Conservation (phyloP, 2,113 vertebrate species). For the Scophthalmus maximus region DNA sequence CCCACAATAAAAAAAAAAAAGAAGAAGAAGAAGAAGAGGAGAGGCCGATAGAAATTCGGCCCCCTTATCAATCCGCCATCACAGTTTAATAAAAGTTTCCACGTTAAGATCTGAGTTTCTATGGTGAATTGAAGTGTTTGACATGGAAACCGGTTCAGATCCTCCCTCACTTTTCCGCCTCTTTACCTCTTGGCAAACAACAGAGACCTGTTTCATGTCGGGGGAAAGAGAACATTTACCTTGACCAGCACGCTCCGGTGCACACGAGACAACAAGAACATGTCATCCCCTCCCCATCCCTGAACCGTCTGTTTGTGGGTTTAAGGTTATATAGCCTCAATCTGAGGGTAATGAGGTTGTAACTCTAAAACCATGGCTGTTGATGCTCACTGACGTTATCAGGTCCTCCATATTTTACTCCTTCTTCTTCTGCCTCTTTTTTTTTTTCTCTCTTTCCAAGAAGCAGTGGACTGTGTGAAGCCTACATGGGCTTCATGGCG, state of each 20-base stretch:
- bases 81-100: constrained; percentile 92
- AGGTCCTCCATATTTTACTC: not conserved
- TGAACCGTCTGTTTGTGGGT: constrained; percentile 56
- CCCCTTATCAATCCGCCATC: constrained; percentile 91
- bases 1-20: constrained; percentile 86
- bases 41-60: constrained; percentile 81
- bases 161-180: constrained; percentile 90
- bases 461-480: constrained; percentile 13
- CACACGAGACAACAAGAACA: constrained; percentile 81
- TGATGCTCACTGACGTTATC: constrained; percentile 30
- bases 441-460: no score
- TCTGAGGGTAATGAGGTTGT: constrained; percentile 66
- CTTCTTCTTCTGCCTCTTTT: not conserved
- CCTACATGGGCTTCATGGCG: not conserved
- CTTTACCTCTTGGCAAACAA: constrained; percentile 92
- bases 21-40: no score
- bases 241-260: constrained; percentile 76
- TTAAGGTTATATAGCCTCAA: constrained; percentile 71
- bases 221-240: constrained; percentile 83
- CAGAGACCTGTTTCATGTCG: constrained; percentile 72
- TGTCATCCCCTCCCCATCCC: constrained; percentile 35
- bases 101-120: constrained; percentile 90
- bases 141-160: constrained; percentile 88
- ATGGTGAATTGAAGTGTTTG: constrained; percentile 92
- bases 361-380: constrained; percentile 58